These are phyloP conservation scores for Bubalus kerabau DNA, from an alignment of 2,113 vertebrate species.

Conservation along the genomic window DNA sequence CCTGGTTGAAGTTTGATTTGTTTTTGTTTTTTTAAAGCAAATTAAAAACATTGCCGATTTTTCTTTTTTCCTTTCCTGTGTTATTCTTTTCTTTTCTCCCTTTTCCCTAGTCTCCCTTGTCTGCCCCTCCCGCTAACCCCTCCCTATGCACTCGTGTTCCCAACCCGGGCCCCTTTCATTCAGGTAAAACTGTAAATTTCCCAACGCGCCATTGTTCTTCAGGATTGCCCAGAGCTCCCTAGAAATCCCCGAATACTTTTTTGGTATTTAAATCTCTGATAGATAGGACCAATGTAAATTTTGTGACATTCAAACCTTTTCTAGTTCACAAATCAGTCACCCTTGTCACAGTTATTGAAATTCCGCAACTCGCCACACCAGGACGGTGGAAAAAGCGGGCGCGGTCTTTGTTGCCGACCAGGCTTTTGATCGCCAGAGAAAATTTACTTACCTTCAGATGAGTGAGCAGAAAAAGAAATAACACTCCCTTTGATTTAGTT, in stretches of 20 bases:
- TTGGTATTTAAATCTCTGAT: constrained; percentile 77
- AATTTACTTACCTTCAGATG: constrained; percentile 93
- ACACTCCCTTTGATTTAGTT: constrained; percentile 91
- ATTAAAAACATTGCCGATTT: constrained; percentile 27
- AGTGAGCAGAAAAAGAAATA: constrained; percentile 91
- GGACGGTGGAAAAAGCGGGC: constrained; percentile 88
- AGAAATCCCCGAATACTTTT: constrained; percentile 62
- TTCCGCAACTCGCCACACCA: constrained; percentile 88
- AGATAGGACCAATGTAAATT: constrained; percentile 85
- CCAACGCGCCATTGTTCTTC: constrained; percentile 74
- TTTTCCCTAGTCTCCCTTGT: background rate
- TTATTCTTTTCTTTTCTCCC: constrained; percentile 31
- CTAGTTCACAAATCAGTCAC: constrained; percentile 90
- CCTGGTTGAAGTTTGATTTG: constrained; percentile 46
- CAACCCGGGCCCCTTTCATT: constrained; percentile 71
- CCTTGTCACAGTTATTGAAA: constrained; percentile 91
- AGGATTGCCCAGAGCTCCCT: constrained; percentile 74
- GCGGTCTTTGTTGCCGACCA: constrained; percentile 88
- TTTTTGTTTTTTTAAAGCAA: background rate
- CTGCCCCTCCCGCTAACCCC: background rate
- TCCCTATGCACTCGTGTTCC: constrained; percentile 39
- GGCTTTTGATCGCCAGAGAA: constrained; percentile 91
- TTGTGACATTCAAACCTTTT: constrained; percentile 87
- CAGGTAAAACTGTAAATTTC: constrained; percentile 83
- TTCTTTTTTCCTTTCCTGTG: background rate